Base-by-base conservation (phyloP, 2,113 vertebrate genomes). In the Lepisosteus oculatus region DNA sequence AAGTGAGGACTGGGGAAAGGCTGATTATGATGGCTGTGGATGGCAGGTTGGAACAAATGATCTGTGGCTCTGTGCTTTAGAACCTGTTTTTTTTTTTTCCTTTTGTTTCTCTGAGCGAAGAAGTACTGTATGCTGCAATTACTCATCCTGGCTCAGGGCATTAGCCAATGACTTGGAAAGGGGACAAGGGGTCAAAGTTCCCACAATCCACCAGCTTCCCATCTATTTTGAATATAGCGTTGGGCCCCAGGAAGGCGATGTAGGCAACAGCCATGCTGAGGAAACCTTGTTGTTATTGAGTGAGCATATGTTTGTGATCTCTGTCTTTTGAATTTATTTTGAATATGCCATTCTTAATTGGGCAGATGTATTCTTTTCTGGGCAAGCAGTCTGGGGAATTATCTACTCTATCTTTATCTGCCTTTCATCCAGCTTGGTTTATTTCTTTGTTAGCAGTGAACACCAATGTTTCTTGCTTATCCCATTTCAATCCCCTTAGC, bases 401-500 rank as follows among this genome's bases (percentile, higher is more conserved):
- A 51, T 51, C 47, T 5, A 6, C 47, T 51, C 47, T 6, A 9
- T 51, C 9, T 59, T 54, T 54, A 47, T 47, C 41, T 15, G 14
- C 42, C 56, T 68, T 61, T 59, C 9, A 56, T 45, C 47, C 64
- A 14, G 9, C 57, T 72, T 41, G 59, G 57, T 8, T 77, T 68
- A 65, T 12, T 45, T 66, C 62, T 14, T n/a, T 15, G 41, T 15
- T 29, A 12, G 51, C 12, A 29, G 47, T 29, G n/a, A n/a, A 8
- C 61, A 47, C 67, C 55, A 57, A 42, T 17, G 67, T 74, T 61
- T 69, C 17, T 29, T 71, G 75, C 69, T 79, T 74, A 77, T 79
- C 71, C 73, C 57, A 9, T 47, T 7, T 43, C 62, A 75, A 79
- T 75, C 75, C 74, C 67, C 56, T 77, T 79, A 73, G 68, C 59